A percentile compares a stretch with the other conserved stretches of the same genome.
phyloP scores from a whole-genome alignment of 1,140 invertebrate species.

The Oedothorax gibbosus region DNA sequence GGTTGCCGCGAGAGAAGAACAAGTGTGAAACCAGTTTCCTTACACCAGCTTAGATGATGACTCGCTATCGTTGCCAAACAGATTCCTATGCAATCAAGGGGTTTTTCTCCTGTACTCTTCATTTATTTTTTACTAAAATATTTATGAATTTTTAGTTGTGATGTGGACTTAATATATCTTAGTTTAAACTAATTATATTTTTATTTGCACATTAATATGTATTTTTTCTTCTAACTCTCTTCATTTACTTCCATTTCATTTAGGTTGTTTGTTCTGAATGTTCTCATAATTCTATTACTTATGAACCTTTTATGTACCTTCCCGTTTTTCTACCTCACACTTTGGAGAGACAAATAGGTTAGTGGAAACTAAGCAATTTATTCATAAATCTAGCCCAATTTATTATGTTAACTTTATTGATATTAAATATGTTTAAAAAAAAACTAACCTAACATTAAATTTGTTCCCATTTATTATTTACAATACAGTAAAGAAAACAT shows the following conservation, averaged over 20 bases:
- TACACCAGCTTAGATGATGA: too few relatives aligned
- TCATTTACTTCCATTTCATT: background rate
- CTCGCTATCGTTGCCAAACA: too few relatives aligned
- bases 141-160: background rate
- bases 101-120: background rate
- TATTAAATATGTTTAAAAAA: too few relatives aligned
- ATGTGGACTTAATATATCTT: background rate
- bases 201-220: background rate
- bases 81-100: too few relatives aligned
- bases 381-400: too few relatives aligned
- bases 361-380: conserved; percentile 65
- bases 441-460: too few relatives aligned
- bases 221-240: background rate
- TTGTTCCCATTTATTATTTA: background rate
- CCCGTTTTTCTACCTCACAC: conserved; percentile 78
- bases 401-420: too few relatives aligned
- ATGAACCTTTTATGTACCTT: conserved; percentile 82
- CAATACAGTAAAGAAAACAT: background rate
- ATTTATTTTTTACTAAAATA: background rate
- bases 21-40: too few relatives aligned
- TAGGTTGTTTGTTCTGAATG: conserved; percentile 79
- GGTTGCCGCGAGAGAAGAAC: too few relatives aligned
- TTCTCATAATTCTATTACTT: conserved; percentile 77
- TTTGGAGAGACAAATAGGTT: conserved; percentile 76
- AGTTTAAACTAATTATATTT: background rate